A percentile compares a stretch with the other conserved stretches of the same genome.
These are phyloP conservation scores for Melanostigma gelatinosum DNA, from an alignment of 2,113 vertebrate genomes.

Conservation along the genomic window DNA sequence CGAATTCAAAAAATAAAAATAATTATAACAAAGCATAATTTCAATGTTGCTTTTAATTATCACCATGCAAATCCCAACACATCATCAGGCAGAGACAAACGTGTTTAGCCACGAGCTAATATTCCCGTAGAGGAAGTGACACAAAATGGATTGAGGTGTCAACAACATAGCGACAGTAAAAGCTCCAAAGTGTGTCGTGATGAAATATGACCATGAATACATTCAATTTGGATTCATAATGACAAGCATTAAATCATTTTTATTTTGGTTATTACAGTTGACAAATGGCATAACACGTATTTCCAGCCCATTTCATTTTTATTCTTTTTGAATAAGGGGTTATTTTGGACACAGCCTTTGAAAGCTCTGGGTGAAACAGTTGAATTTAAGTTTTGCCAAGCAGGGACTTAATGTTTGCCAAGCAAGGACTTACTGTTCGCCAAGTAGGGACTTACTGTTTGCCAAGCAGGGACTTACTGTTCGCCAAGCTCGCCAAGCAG, in stretches of 20 bases:
- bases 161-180: not conserved
- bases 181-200: not conserved
- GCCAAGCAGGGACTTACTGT: too few species aligned
- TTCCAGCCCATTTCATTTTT: not conserved
- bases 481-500: too few species aligned
- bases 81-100: not conserved
- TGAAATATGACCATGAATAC: not conserved
- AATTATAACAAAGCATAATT: not conserved
- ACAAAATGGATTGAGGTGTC: not conserved
- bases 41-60: not conserved
- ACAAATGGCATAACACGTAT: not conserved
- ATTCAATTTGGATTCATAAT: not conserved
- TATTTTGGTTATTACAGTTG: not conserved
- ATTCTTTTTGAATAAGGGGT: not conserved
- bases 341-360: not conserved
- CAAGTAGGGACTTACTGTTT: too few species aligned
- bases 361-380: not conserved
- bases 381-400: not conserved
- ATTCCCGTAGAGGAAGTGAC: not conserved
- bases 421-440: too few species aligned
- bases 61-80: not conserved
- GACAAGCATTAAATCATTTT: not conserved
- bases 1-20: not conserved
- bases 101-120: not conserved
- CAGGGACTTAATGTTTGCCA: too few species aligned